Evolutionary conservation across 2,797 vertebrate genomes (phyloP), one percentile per base, ranked within the genome.

Genomic region (Salmo trutta): DNA sequence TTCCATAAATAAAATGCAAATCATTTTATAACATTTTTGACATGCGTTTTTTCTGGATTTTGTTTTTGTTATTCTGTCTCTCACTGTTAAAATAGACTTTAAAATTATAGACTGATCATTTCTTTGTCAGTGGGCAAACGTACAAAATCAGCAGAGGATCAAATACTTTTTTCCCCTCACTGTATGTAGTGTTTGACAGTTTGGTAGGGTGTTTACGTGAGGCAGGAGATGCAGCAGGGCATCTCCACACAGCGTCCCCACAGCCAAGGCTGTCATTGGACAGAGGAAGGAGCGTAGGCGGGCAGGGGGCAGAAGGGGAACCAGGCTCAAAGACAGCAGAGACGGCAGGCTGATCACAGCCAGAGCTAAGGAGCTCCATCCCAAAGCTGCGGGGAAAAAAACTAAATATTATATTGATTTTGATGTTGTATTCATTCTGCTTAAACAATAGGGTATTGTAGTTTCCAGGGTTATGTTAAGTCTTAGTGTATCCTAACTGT

Each of bases 141-240:
- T 24, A 24, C 24, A 24, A 24, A 24, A 24, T 24, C 24, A 24
- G 24, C 24, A 24, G 24, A 1, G 24, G 24, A 24, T 24, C 24
- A 24, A 24, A 24, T 24, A 24, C 24, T 24, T 24, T 24, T 24
- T 1, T 24, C 24, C 24, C 24, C 24, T 24, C 24, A 24, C 29
- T 29, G 36, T 2, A 47, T 47, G 41, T 47, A 14, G 41, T 47
- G 41, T 59, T 59, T 59, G 19, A 7, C n/a, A n/a, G 56, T 59
- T 59, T 59, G 56, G 56, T 2, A 59, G n/a, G 59, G 17, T 77
- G 92, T 95, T 3, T 91, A 96, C 96, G 10, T 96, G 96, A 0
- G 95, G 96, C 81, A 95, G 88, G 70, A 96, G 94, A 86, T 96
- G 96, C 0, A 96, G 89, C 81, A 96, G 84, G 0, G 95, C 95